Evolutionary conservation across 2,888 invertebrate species (phyloP).

Genomic region (Folsomia candida): DNA sequence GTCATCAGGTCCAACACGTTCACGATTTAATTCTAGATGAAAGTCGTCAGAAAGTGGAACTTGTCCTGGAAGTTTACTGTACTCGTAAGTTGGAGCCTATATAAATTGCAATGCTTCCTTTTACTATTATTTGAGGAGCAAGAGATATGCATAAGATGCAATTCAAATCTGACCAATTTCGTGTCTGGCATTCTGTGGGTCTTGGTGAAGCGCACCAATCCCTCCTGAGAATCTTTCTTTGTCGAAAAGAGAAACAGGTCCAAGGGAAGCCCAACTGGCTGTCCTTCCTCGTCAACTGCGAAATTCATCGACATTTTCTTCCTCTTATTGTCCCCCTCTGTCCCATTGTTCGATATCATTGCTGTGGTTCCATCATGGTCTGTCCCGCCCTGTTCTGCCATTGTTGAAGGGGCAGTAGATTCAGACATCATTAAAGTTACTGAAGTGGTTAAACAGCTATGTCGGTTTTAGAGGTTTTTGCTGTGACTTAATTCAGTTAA

Average conservation of each 20-base stretch:
- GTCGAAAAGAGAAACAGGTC: slow-evolving; percentile 12
- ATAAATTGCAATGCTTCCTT: background rate
- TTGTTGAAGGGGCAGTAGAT: too few species aligned
- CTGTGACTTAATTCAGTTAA: too few species aligned
- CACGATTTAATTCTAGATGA: slow-evolving; percentile 43
- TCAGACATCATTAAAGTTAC: too few species aligned
- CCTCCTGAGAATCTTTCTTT: background rate
- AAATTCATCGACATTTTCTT: slow-evolving; percentile 5
- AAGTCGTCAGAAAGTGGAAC: slow-evolving; percentile 34
- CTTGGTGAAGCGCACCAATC: background rate
- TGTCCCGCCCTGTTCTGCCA: too few species aligned
- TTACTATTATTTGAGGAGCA: background rate
- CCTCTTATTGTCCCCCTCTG: background rate
- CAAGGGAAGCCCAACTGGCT: slow-evolving; percentile 3
- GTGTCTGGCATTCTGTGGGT: slow-evolving; percentile 1
- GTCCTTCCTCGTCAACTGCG: background rate
- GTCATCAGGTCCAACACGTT: slow-evolving; percentile 33
- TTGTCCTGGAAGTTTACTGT: slow-evolving; percentile 26
- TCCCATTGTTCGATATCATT: too few species aligned
- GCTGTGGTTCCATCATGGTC: too few species aligned
- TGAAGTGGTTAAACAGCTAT: too few species aligned
- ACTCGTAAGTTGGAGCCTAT: slow-evolving; percentile 2
- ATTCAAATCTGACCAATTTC: background rate
- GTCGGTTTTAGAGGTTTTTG: too few species aligned
- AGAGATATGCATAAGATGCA: background rate